Conservation (phyloP, 1,140 invertebrate genomes). For the Galendromus occidentalis region DNA sequence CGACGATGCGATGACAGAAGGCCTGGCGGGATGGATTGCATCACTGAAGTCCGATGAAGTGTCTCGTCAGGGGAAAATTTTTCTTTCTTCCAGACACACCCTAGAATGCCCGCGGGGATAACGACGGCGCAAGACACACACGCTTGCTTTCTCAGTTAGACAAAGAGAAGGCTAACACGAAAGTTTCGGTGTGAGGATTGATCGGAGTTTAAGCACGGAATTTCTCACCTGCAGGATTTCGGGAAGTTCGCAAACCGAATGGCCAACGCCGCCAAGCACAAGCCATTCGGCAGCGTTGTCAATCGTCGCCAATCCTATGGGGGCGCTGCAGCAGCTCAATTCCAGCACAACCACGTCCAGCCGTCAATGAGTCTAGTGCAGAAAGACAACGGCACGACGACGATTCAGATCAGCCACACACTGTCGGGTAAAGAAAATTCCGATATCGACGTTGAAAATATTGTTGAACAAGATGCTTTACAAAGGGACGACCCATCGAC, state of each 20-base stretch:
- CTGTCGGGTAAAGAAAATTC: background rate
- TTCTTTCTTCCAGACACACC: no score
- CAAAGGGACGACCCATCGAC: background rate
- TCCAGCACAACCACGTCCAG: background rate
- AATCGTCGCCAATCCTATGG: background rate
- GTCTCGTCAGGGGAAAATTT: no score
- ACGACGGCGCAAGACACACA: no score
- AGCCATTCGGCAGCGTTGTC: background rate
- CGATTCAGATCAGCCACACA: constrained; percentile 6
- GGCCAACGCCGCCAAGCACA: background rate
- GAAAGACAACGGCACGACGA: background rate
- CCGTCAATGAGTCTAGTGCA: background rate
- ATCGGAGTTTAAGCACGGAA: no score
- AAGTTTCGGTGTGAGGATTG: no score
- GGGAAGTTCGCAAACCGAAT: constrained; percentile 4
- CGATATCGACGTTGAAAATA: background rate
- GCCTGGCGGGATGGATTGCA: no score
- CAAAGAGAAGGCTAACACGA: no score
- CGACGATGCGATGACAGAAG: no score
- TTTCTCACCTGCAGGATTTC: background rate
- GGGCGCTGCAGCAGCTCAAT: background rate
- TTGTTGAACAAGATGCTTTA: background rate
- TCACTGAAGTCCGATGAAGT: no score
- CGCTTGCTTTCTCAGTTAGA: no score
- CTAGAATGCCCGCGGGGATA: no score